Evolutionary conservation across 2,797 vertebrate species (phyloP).

Genomic region (Periparus ater): DNA sequence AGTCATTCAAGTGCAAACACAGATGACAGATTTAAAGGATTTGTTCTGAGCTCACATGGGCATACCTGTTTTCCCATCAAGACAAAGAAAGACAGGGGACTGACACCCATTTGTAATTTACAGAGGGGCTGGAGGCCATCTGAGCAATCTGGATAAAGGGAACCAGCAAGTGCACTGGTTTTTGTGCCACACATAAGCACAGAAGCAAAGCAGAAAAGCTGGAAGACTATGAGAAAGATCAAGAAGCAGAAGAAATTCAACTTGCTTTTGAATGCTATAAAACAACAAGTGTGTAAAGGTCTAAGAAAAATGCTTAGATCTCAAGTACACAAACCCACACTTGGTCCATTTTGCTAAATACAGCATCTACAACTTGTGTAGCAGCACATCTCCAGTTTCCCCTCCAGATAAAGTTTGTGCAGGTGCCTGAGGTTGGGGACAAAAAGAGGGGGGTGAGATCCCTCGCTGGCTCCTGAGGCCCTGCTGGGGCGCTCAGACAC

Average conservation of each 20-base stretch:
- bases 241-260: neutral
- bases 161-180: neutral
- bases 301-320: neutral
- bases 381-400: neutral
- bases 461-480: neutral
- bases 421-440: neutral
- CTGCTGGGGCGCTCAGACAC: neutral
- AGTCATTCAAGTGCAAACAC: neutral
- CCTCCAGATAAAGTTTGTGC: rapidly evolving
- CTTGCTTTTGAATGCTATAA: neutral
- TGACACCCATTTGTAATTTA: neutral
- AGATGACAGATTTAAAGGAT: neutral
- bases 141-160: neutral
- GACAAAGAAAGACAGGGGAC: neutral
- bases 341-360: neutral
- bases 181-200: neutral
- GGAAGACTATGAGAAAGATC: neutral
- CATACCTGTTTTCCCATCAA: neutral
- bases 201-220: neutral
- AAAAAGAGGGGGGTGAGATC: neutral
- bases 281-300: neutral
- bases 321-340: neutral
- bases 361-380: neutral
- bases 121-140: neutral
- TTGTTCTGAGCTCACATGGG: neutral